phyloP scores from a whole-genome alignment of 2,888 invertebrate genomes.

The Scaeva pyrastri region DNA sequence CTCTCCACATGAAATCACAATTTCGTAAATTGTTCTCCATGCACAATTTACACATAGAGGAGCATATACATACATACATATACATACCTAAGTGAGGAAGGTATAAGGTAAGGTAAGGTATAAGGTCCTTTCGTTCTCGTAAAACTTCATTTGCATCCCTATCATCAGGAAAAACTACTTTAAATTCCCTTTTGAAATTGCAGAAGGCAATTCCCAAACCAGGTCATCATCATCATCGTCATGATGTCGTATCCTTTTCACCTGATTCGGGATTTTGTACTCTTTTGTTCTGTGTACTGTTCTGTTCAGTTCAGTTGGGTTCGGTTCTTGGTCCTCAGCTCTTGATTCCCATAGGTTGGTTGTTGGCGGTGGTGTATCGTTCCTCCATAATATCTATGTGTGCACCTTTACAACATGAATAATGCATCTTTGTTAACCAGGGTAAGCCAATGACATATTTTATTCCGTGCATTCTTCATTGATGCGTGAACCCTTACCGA shows the following conservation, averaged over 20 bases:
- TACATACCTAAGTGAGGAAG: neutral
- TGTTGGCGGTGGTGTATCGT: neutral
- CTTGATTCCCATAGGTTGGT: neutral
- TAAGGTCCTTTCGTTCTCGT: slow-evolving; percentile 28
- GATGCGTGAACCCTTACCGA: slow-evolving; percentile 54
- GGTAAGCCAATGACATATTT: slow-evolving; percentile 59
- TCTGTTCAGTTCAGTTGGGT: no score
- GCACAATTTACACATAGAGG: slow-evolving; percentile 56
- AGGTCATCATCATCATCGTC: slow-evolving; percentile 54
- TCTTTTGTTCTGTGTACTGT: neutral
- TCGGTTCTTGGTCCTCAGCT: no score
- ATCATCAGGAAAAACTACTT: slow-evolving; percentile 58
- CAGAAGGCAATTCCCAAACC: slow-evolving; percentile 67
- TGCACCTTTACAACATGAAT: slow-evolving; percentile 49
- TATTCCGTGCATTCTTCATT: slow-evolving; percentile 59
- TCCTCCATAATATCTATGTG: no score
- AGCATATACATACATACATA: no score
- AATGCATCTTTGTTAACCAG: slow-evolving; percentile 69
- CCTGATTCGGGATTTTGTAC: slow-evolving; percentile 60
- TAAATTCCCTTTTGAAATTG: slow-evolving; percentile 74
- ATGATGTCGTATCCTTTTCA: slow-evolving; percentile 61
- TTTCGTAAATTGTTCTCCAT: slow-evolving; percentile 51
- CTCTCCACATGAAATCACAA: slow-evolving; percentile 32
- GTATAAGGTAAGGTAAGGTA: no score
- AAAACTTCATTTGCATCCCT: slow-evolving; percentile 71